Percentiles rank a stretch among this genome's conserved stretches.
Evolutionary conservation across 2,888 invertebrate genomes (phyloP).

Genomic region (Lamproptera curius): DNA sequence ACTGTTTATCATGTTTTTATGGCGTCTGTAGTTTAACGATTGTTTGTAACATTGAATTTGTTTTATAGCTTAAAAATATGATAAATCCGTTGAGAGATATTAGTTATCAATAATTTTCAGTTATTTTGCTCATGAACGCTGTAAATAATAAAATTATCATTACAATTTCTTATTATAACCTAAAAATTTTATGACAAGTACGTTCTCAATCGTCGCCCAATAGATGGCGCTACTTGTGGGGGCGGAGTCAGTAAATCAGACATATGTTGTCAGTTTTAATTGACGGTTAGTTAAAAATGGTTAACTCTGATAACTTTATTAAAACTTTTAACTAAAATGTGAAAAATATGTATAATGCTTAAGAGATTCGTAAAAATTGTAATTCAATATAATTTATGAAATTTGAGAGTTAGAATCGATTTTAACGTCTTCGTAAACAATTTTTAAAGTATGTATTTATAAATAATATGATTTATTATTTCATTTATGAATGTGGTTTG

Average conservation of each 20-base stretch:
- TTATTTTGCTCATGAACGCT: background rate
- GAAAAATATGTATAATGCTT: no score
- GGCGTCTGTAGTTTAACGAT: constrained; percentile 28
- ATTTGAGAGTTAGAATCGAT: no score
- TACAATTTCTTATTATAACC: constrained; percentile 42
- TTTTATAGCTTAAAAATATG: constrained; percentile 6
- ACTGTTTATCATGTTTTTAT: constrained; percentile 21
- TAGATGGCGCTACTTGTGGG: constrained; percentile 35
- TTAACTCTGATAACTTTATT: background rate
- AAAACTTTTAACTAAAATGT: background rate
- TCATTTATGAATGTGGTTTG: no score
- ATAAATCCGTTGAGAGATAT: constrained; percentile 14
- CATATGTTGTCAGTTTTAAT: constrained; percentile 36
- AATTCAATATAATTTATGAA: no score
- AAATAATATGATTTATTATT: no score
- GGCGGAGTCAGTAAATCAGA: constrained; percentile 48
- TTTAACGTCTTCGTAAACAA: no score
- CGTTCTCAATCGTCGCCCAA: constrained; percentile 26
- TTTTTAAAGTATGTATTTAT: no score
- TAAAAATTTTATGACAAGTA: constrained; percentile 34
- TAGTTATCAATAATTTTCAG: background rate
- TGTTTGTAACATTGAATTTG: background rate
- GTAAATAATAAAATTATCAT: constrained; percentile 3
- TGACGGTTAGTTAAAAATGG: constrained; percentile 35
- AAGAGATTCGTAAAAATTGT: no score